These are phyloP conservation scores for Leptodactylus fallax DNA, from an alignment of 2,797 vertebrate genomes.

Conservation along the genomic window DNA sequence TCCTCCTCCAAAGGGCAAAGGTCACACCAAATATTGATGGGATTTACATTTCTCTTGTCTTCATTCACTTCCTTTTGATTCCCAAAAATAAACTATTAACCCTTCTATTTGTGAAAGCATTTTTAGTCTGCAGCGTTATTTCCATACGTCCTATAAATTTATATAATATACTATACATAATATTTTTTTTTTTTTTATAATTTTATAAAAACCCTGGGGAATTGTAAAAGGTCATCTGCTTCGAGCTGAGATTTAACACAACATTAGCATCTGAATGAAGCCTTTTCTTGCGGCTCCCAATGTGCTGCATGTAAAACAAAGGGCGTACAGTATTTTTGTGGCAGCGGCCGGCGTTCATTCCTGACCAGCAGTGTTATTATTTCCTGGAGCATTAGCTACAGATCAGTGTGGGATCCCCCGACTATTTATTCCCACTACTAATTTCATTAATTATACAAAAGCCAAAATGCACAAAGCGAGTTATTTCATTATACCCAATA, in stretches of 20 bases:
- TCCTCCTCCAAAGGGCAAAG: too few relatives aligned
- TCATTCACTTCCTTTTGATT: too few relatives aligned
- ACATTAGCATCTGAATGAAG: constrained; percentile 47
- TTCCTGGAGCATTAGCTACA: not conserved
- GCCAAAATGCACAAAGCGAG: not conserved
- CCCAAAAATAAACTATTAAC: too few relatives aligned
- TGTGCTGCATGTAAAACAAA: constrained; percentile 34
- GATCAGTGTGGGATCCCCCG: too few relatives aligned
- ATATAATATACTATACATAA: too few relatives aligned
- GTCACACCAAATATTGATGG: too few relatives aligned
- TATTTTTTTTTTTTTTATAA: too few relatives aligned
- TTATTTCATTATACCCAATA: not conserved
- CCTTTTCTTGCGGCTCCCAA: not conserved
- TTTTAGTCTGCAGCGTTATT: too few relatives aligned
- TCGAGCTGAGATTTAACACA: not conserved
- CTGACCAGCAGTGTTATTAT: constrained; percentile 1
- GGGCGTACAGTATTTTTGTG: constrained; percentile 44
- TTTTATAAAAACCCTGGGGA: not conserved
- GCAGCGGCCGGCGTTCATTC: not conserved
- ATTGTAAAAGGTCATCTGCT: not conserved
- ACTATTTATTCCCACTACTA: not conserved
- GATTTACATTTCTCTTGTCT: too few relatives aligned
- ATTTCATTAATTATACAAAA: constrained; percentile 3
- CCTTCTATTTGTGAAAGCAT: too few relatives aligned
- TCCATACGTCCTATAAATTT: too few relatives aligned